A percentile compares a stretch with the other conserved stretches of the same genome.
Evolutionary conservation across 2,113 vertebrate genomes (phyloP).

Genomic region (Coreoperca whiteheadi): DNA sequence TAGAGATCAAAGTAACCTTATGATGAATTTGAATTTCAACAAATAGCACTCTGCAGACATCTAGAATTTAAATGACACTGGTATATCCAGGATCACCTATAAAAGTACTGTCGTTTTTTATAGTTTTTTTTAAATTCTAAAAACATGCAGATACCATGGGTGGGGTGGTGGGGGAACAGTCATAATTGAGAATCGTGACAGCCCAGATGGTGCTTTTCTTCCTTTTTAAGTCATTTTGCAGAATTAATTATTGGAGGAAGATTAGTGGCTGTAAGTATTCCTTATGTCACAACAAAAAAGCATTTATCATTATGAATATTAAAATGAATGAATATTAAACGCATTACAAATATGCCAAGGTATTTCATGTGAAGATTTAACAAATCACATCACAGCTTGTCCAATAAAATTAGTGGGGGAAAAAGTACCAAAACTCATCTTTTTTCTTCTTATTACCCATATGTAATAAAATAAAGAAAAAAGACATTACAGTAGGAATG

Average conservation of each 20-base stretch:
- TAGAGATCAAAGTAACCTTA: slow-evolving; percentile 27
- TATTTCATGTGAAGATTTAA: slow-evolving; percentile 16
- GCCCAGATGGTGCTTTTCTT: slow-evolving; percentile 67
- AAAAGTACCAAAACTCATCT: background rate
- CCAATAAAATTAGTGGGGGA: background rate
- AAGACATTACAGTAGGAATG: background rate
- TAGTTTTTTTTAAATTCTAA: slow-evolving; percentile 9
- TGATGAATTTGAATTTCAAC: slow-evolving; percentile 10
- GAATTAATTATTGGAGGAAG: slow-evolving; percentile 55
- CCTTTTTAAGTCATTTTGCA: slow-evolving; percentile 56
- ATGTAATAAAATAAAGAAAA: background rate
- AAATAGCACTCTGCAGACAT: slow-evolving; percentile 42
- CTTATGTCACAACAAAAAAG: slow-evolving; percentile 55
- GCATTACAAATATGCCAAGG: slow-evolving; percentile 27
- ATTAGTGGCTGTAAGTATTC: slow-evolving; percentile 64
- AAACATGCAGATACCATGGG: slow-evolving; percentile 31
- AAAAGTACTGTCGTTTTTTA: slow-evolving; percentile 6
- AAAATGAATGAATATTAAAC: slow-evolving; percentile 50
- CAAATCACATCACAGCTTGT: slow-evolving; percentile 23
- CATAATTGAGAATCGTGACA: slow-evolving; percentile 54
- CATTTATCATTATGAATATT: slow-evolving; percentile 41
- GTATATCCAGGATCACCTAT: slow-evolving; percentile 17
- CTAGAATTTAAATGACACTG: slow-evolving; percentile 8
- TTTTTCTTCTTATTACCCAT: background rate
- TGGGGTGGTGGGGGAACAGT: slow-evolving; percentile 16